Base-by-base conservation (phyloP, 2,888 invertebrate genomes). In the Drosophila mimetica region DNA sequence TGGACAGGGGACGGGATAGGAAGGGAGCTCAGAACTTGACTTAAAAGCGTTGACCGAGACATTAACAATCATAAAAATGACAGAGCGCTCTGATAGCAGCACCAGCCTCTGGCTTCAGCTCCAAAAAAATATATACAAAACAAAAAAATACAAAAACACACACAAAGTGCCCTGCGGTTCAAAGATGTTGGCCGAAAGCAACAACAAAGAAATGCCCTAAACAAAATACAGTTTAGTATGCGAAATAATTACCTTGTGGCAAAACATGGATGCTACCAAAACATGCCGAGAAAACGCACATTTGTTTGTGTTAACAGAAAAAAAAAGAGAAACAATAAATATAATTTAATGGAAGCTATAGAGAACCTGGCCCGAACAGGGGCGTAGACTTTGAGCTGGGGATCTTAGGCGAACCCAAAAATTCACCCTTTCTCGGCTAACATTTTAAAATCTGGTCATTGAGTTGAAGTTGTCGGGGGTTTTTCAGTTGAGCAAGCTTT, bases 31-130 rank as follows among this genome's bases (percentile, higher is more conserved):
- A 89, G 86, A 86, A 86, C 83, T 88, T 79, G 81, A 89, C 77
- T 89, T 74, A 77, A 81, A 76, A 77, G 72, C 86, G 77, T 76
- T 89, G 86, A 86, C 86, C 86, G 79, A 86, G 88, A 89, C 87
- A 82, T 85, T 79, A 84, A 71, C 73, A 69, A 76, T 71, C 55
- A 75, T 65, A 53, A 70, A 71, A 60, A 67, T 58, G 66, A 64
- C 66, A 77, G 54, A 71, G 58, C 53, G 52, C 64, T 36, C 66
- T 61, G 70, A 70, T 57, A 70, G 70, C 28, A 60, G 55, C 66
- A 58, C 55, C 47, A 46, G 39, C 52, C 61, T 58, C 58, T 57
- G 55, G 14, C 37, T 25, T 18, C 14, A 14, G 34, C 34, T 34
- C 16, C 4, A 25, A 25, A 20, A 20, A 20, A 20, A n/a, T n/a